These are phyloP conservation scores for Squalus acanthias DNA, from an alignment of 2,797 vertebrate genomes.

Conservation along the genomic window DNA sequence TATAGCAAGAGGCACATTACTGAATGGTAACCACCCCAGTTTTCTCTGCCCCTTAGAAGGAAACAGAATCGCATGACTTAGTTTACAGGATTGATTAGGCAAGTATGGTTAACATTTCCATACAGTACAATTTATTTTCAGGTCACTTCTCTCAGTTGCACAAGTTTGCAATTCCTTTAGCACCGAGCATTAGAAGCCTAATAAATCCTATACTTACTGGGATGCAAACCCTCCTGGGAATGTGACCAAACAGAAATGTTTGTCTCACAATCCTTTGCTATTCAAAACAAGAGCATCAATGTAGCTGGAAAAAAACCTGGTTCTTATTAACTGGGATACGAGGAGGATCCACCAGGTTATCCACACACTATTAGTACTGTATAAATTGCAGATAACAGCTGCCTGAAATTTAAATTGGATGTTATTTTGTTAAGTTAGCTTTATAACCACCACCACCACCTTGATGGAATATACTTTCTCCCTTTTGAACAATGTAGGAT, in stretches of 20 bases:
- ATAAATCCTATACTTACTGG: constrained; percentile 8
- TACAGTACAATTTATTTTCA: neutral
- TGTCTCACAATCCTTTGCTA: neutral
- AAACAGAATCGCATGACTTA: neutral
- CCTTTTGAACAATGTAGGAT: neutral
- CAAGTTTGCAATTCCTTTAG: neutral
- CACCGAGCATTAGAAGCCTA: neutral
- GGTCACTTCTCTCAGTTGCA: neutral
- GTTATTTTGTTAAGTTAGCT: neutral
- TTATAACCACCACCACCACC: neutral
- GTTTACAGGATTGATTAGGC: neutral
- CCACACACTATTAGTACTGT: neutral
- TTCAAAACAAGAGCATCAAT: constrained; percentile 3
- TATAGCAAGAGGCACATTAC: neutral
- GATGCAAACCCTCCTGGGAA: neutral
- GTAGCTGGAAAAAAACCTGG: neutral
- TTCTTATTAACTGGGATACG: neutral
- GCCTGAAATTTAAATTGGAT: neutral
- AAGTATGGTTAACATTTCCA: neutral
- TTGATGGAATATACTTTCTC: neutral
- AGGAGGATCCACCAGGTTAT: neutral
- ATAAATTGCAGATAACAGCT: neutral
- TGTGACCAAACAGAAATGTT: neutral
- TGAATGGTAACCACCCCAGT: neutral
- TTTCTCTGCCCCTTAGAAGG: neutral